A percentile compares a stretch with the other conserved stretches of the same genome.
These are phyloP conservation scores for Drosophila flavopinicola DNA, from an alignment of 2,888 invertebrate genomes.

Conservation along the genomic window DNA sequence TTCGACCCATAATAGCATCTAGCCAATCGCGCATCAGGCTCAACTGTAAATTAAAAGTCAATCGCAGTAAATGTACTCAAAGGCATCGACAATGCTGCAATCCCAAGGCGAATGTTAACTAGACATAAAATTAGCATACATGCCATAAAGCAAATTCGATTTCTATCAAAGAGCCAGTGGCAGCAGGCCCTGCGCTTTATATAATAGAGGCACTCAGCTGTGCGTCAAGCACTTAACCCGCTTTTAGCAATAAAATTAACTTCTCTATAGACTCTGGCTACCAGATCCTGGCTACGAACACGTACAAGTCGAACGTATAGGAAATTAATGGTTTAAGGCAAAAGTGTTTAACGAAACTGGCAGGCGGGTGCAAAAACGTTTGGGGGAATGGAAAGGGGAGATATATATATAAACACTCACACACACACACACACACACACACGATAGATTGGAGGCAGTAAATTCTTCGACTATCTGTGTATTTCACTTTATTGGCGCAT, in stretches of 20 bases:
- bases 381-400: constrained; percentile 35
- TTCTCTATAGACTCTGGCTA: constrained; percentile 49
- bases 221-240: constrained; percentile 80
- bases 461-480: constrained; percentile 72
- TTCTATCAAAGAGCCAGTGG: constrained; percentile 63
- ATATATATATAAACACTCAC: constrained; percentile 13
- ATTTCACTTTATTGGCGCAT: constrained; percentile 78
- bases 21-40: constrained; percentile 32
- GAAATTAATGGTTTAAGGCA: constrained; percentile 83
- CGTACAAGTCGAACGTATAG: constrained; percentile 70
- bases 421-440: constrained; percentile 19
- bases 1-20: constrained; percentile 9
- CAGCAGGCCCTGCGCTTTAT: constrained; percentile 23
- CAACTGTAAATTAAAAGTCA: constrained; percentile 63
- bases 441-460: constrained; percentile 67
- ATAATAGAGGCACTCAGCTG: constrained; percentile 67
- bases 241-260: constrained; percentile 83
- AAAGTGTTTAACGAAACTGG: constrained; percentile 81
- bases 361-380: constrained; percentile 32
- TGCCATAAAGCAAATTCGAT: constrained; percentile 83
- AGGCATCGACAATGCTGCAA: constrained; percentile 13
- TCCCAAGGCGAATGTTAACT: constrained; percentile 44
- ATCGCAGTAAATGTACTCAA: constrained; percentile 55
- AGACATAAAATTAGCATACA: constrained; percentile 78
- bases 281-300: constrained; percentile 47